Evolutionary conservation across 2,113 vertebrate genomes (phyloP), one percentile per base, ranked within the genome.

Genomic region (Sisor rabdophorus): DNA sequence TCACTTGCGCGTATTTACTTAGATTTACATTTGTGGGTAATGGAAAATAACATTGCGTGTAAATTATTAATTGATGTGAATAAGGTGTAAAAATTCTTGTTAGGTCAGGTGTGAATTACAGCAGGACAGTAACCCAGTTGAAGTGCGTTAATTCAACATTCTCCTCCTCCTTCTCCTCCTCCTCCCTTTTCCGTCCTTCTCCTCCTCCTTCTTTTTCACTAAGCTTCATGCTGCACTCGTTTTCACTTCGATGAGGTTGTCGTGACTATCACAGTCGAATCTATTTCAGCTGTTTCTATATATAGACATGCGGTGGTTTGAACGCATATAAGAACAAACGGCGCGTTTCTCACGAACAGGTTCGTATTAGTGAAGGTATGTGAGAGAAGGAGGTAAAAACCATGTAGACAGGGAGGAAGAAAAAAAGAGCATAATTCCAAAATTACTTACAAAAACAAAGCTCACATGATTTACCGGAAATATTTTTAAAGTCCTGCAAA

Each of bases 201-300:
- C 47, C 65, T 68, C 65, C 65, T 65, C 61, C 44, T 64, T 48
- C 48, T 64, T 44, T 52, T 28, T 47, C 50, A 55, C 40, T 65
- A 11, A 40, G 73, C 61, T 65, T 48, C 50, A 75, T 75, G 22
- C 73, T 75, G 61, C 52, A 75, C 73, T 65, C 30, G 73, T 55
- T 75, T 67, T 50, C 44, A 59, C 54, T 75, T 71, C 61, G 61
- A 20, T 68, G 64, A 72, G 68, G 52, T 59, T 70, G 73, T 79
- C 77, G 77, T 79, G 81, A 82, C 74, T 70, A 79, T 77, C 76
- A 71, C 59, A 78, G 71, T 71, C 61, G 76, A 79, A 61, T 79
- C 81, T 82, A 79, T 82, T 69, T 79, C 74, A 64, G 61, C 64
- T 65, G 61, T 26, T 56, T 61, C 81, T 79, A 82, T 73, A 73